These are phyloP conservation scores for Yponomeuta plumbellus DNA, from an alignment of 2,888 invertebrate genomes.

Conservation along the genomic window DNA sequence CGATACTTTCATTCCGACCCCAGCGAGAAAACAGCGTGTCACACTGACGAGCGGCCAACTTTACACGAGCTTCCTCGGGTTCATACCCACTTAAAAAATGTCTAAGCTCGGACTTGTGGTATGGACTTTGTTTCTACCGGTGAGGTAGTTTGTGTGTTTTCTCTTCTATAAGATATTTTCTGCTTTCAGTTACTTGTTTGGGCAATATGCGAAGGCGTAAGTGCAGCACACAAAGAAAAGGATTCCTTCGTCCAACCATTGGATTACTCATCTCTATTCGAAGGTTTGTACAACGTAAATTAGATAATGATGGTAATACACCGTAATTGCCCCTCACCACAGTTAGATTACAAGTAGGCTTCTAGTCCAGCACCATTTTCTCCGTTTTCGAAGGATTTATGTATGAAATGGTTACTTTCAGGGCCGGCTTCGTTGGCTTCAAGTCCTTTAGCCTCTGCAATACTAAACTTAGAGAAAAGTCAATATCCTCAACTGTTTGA, in stretches of 20 bases:
- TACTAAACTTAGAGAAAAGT: conserved; percentile 64
- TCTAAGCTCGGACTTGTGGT: conserved; percentile 59
- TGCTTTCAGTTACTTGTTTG: conserved; percentile 61
- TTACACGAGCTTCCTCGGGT: conserved; percentile 49
- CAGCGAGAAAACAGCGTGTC: conserved; percentile 62
- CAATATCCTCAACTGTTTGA: conserved; percentile 66
- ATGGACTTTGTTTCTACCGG: conserved; percentile 31
- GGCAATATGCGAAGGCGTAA: conserved; percentile 58
- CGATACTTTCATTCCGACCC: conserved; percentile 71
- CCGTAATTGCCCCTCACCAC: neutral
- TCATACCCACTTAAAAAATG: conserved; percentile 60
- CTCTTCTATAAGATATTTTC: conserved; percentile 2
- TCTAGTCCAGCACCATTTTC: neutral
- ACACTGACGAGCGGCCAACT: conserved; percentile 42
- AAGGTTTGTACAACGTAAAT: conserved; percentile 52
- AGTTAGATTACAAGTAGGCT: neutral
- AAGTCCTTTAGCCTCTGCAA: conserved; percentile 58
- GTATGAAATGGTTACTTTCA: conserved; percentile 48
- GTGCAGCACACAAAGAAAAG: conserved; percentile 47
- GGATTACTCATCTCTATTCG: conserved; percentile 75
- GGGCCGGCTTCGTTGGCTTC: conserved; percentile 65
- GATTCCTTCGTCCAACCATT: conserved; percentile 68
- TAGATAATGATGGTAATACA: conserved; percentile 3
- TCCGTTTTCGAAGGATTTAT: conserved; percentile 11
- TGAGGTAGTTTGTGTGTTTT: conserved; percentile 14